These are phyloP conservation scores for Tipula helvola DNA, from an alignment of 2,888 invertebrate genomes.

Conservation along the genomic window DNA sequence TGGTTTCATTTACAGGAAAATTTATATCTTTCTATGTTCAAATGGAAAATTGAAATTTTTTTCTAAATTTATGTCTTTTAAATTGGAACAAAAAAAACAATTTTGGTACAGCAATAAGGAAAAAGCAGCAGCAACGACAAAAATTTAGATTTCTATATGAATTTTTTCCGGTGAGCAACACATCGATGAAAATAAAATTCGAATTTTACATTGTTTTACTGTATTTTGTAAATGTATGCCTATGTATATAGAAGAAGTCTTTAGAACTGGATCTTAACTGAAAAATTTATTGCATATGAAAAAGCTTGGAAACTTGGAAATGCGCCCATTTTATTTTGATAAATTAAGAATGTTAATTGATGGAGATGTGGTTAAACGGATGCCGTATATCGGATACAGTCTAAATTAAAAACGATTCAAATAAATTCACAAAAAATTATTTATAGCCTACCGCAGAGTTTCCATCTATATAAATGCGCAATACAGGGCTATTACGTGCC, in stretches of 20 bases:
- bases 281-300: neutral
- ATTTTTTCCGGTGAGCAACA: neutral
- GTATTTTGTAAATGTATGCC: neutral
- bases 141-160: neutral
- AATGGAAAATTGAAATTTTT: neutral
- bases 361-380: neutral
- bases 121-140: neutral
- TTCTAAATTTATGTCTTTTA: neutral
- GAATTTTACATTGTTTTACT: neutral
- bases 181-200: neutral
- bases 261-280: neutral
- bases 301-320: neutral
- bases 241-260: neutral
- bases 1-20: neutral
- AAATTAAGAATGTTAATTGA: neutral
- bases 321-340: neutral
- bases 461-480: neutral
- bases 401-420: neutral
- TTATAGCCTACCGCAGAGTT: neutral
- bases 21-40: neutral
- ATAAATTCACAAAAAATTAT: neutral
- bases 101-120: neutral
- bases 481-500: neutral
- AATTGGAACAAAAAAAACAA: neutral
- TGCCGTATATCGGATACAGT: neutral